phyloP scores from a whole-genome alignment of 2,113 vertebrate species.

The Lepisosteus osseus region DNA sequence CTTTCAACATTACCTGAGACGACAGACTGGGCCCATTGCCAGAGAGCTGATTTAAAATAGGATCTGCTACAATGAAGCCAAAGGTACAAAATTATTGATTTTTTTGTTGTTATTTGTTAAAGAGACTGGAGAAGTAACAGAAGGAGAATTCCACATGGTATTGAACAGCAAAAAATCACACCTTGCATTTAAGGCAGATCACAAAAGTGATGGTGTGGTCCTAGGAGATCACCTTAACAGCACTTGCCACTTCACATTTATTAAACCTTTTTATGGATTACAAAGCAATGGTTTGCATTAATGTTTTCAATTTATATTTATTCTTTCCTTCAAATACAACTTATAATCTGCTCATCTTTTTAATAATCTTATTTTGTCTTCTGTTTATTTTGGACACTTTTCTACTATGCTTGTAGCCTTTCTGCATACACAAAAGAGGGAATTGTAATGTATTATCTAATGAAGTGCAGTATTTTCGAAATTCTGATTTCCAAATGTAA shows the following conservation, averaged over 20 bases:
- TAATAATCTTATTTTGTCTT: no score
- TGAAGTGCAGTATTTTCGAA: no score
- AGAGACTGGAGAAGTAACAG: neutral
- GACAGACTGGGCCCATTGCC: constrained; percentile 12
- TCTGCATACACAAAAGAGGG: no score
- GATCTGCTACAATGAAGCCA: neutral
- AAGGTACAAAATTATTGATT: constrained; percentile 12
- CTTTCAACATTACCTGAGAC: constrained; percentile 16
- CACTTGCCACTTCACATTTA: neutral
- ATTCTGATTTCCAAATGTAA: no score
- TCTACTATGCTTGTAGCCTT: no score
- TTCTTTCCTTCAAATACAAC: no score
- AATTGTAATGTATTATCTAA: no score
- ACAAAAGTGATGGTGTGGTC: neutral
- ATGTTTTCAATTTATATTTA: neutral
- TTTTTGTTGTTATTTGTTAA: constrained; percentile 1
- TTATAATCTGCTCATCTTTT: no score
- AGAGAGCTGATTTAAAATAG: constrained; percentile 8
- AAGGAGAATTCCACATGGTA: neutral
- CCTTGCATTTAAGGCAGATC: neutral
- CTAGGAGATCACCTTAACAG: neutral
- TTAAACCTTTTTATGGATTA: neutral
- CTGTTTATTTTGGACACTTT: no score
- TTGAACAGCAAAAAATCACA: constrained; percentile 3
- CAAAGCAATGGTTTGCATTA: neutral